Percentiles rank a stretch among this genome's conserved stretches.
phyloP scores from a whole-genome alignment of 2,113 vertebrate genomes.

The Poicephalus meyeri region DNA sequence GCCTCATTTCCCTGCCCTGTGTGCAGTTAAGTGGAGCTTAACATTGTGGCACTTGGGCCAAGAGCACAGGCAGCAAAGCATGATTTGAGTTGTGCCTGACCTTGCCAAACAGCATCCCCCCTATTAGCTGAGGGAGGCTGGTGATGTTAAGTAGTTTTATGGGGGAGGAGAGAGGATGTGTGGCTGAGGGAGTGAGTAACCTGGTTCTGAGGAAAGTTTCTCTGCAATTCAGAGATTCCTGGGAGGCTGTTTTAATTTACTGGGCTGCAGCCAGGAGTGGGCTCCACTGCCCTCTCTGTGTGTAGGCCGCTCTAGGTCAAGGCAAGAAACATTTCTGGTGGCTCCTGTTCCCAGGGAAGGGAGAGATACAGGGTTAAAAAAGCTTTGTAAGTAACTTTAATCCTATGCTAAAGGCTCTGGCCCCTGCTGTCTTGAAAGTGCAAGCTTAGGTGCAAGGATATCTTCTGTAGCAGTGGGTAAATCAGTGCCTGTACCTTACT shows the following conservation, averaged over 20 bases:
- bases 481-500: background rate
- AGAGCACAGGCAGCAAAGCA: background rate
- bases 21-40: rapidly evolving
- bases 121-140: background rate
- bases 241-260: background rate
- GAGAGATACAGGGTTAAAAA: background rate
- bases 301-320: background rate
- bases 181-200: background rate
- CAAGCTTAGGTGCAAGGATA: background rate
- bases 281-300: background rate
- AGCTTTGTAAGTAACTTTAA: rapidly evolving
- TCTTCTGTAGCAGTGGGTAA: background rate
- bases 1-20: no score
- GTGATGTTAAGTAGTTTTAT: rapidly evolving
- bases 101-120: no score
- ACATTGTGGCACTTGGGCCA: rapidly evolving
- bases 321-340: background rate
- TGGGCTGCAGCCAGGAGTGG: background rate
- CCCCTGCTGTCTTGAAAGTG: background rate
- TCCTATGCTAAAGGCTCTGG: background rate
- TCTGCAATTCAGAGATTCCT: background rate
- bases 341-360: background rate
- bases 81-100: background rate
- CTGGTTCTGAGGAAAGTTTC: background rate
- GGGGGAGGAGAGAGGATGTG: background rate